phyloP scores from a whole-genome alignment of 1,140 invertebrate species.

The Lysiphlebus fabarum region DNA sequence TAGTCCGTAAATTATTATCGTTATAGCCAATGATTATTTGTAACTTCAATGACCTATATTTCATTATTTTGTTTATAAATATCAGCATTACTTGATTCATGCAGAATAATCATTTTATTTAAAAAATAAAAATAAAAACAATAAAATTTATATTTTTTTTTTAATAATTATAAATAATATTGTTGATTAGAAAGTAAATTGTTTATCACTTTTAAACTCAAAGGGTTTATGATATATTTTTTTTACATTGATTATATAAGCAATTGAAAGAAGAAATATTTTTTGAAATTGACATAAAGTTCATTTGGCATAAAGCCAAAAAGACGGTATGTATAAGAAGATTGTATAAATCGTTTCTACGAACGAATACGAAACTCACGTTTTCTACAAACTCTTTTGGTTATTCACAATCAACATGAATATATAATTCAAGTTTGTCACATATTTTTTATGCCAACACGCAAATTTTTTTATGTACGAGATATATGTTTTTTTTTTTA shows the following conservation, averaged over 20 bases:
- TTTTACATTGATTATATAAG: neutral
- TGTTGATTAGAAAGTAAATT: too few species aligned
- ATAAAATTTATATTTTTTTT: too few species aligned
- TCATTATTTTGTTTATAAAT: too few species aligned
- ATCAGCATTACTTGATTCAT: too few species aligned
- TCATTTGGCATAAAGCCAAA: constrained; percentile 15
- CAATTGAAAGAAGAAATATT: neutral
- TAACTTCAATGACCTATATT: too few species aligned
- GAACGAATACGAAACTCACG: constrained; percentile 1
- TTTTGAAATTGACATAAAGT: constrained; percentile 1
- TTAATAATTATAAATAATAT: too few species aligned
- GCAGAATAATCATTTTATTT: too few species aligned
- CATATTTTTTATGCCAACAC: constrained; percentile 15
- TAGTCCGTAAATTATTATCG: constrained; percentile 12
- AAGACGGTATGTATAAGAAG: neutral
- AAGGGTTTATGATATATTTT: neutral
- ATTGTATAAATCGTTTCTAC: constrained; percentile 7
- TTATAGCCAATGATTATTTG: constrained; percentile 14
- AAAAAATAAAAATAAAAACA: too few species aligned
- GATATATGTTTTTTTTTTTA: neutral
- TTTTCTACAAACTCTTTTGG: neutral
- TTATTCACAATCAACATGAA: neutral
- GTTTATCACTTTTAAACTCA: neutral
- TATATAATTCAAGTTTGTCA: neutral
- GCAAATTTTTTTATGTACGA: constrained; percentile 9